These are phyloP conservation scores for Micropoecilia bifurca DNA, from an alignment of 2,797 vertebrate species.

Conservation along the genomic window DNA sequence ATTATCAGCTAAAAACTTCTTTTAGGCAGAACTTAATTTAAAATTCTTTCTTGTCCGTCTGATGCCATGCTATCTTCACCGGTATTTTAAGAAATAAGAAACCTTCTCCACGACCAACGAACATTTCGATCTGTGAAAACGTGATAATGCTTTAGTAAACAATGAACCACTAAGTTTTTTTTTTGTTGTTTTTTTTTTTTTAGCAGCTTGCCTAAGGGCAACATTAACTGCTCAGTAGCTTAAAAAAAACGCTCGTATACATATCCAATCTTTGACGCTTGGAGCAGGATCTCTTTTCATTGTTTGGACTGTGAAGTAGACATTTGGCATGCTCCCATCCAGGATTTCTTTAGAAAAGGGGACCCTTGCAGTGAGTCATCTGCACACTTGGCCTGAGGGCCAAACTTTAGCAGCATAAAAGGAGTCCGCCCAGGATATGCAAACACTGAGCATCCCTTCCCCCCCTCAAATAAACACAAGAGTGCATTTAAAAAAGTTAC, in stretches of 20 bases:
- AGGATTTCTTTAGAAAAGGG: conserved; percentile 60
- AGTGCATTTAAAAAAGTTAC: conserved; percentile 21
- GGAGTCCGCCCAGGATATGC: conserved; percentile 76
- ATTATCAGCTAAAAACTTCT: neutral
- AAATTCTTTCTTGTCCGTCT: neutral
- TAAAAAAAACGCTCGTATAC: conserved; percentile 23
- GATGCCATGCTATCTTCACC: neutral
- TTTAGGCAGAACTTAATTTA: neutral
- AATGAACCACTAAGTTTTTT: conserved; percentile 17
- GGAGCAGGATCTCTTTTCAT: conserved; percentile 60
- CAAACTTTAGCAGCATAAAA: conserved; percentile 66
- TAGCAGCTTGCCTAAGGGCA: conserved; percentile 34
- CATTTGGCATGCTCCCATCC: conserved; percentile 64
- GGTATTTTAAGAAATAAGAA: conserved; percentile 16
- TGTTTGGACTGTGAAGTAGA: conserved; percentile 71
- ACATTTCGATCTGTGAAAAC: conserved; percentile 35
- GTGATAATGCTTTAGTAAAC: conserved; percentile 56
- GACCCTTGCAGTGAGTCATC: conserved; percentile 65
- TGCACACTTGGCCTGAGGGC: conserved; percentile 61
- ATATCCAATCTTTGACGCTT: conserved; percentile 33
- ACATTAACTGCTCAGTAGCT: conserved; percentile 16
- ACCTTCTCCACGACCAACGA: conserved; percentile 11
- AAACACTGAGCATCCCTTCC: conserved; percentile 56
- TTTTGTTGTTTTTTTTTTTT: neutral
- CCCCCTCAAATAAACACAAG: conserved; percentile 38